These are phyloP conservation scores for Callionymus lyra DNA, from an alignment of 2,113 vertebrate species.

Conservation along the genomic window DNA sequence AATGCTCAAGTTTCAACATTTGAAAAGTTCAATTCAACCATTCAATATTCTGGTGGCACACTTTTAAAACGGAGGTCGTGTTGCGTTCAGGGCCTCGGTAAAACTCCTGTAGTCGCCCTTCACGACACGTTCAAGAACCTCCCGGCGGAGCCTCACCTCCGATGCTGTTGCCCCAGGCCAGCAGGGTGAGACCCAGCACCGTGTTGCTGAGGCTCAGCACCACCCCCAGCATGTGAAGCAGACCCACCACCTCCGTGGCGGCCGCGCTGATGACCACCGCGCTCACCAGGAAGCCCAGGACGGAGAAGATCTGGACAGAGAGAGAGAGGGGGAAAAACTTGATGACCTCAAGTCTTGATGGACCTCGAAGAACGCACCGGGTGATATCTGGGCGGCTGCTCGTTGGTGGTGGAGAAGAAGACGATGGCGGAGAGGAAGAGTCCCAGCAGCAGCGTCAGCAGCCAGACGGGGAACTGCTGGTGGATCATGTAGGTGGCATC, in stretches of 20 bases:
- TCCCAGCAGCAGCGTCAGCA: slow-evolving; percentile 65
- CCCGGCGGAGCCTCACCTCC: slow-evolving; percentile 27
- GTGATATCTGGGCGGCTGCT: slow-evolving; percentile 75
- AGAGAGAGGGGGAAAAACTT: neutral
- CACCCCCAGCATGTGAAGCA: slow-evolving; percentile 80
- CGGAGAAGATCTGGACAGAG: slow-evolving; percentile 74
- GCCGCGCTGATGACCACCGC: slow-evolving; percentile 83
- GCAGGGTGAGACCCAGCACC: slow-evolving; percentile 84
- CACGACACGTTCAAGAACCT: too few relatives aligned
- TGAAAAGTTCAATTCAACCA: too few relatives aligned
- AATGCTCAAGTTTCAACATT: too few relatives aligned
- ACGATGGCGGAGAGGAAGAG: slow-evolving; percentile 65
- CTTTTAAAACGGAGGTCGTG: neutral
- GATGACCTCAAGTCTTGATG: neutral
- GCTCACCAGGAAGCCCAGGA: slow-evolving; percentile 88
- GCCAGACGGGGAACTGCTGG: slow-evolving; percentile 81
- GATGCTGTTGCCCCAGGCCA: slow-evolving; percentile 98
- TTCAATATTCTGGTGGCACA: too few relatives aligned
- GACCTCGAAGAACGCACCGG: slow-evolving; percentile 67
- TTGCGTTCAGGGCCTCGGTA: too few relatives aligned
- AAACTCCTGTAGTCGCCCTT: too few relatives aligned
- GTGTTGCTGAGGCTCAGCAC: slow-evolving; percentile 89
- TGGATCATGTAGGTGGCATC: slow-evolving; percentile 78
- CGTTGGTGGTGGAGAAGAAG: slow-evolving; percentile 80
- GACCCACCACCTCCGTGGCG: slow-evolving; percentile 85